Percentiles rank a stretch among this genome's conserved stretches.
Evolutionary conservation across 2,113 vertebrate genomes (phyloP).

Genomic region (Acanthisitta chloris): DNA sequence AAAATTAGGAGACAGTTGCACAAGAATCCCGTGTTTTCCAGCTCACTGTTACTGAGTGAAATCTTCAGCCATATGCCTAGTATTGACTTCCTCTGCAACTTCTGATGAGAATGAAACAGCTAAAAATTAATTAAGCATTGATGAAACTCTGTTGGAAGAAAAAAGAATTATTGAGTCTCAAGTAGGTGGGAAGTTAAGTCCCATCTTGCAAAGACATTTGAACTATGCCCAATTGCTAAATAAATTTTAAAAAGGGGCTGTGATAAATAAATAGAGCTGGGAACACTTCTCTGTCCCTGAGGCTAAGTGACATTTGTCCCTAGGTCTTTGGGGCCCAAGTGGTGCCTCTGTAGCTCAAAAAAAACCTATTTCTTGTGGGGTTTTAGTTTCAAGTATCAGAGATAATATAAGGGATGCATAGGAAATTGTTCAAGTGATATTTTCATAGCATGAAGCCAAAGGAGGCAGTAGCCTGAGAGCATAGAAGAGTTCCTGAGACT

Average conservation of each 20-base stretch:
- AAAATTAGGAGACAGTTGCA: neutral
- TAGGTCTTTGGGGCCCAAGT: neutral
- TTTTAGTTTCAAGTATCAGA: neutral
- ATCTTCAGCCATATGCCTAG: neutral
- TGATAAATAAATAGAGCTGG: neutral
- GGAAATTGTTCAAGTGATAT: neutral
- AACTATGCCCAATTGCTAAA: neutral
- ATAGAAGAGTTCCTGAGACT: neutral
- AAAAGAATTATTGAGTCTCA: neutral
- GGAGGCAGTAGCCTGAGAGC: rapidly evolving
- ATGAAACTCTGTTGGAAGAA: neutral
- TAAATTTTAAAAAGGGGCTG: too few species aligned
- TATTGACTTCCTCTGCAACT: neutral
- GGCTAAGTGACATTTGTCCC: neutral
- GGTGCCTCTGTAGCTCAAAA: neutral
- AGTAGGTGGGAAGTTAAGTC: neutral
- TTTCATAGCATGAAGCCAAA: neutral
- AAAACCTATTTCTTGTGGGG: neutral
- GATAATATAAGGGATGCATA: neutral
- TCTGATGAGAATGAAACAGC: neutral
- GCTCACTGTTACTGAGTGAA: neutral
- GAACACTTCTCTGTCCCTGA: neutral
- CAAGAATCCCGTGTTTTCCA: neutral
- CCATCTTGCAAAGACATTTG: neutral
- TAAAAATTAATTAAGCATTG: neutral